A percentile compares a stretch with the other conserved stretches of the same genome.
Conservation (phyloP, 2,113 vertebrate species). For the Oreamnos americanus region DNA sequence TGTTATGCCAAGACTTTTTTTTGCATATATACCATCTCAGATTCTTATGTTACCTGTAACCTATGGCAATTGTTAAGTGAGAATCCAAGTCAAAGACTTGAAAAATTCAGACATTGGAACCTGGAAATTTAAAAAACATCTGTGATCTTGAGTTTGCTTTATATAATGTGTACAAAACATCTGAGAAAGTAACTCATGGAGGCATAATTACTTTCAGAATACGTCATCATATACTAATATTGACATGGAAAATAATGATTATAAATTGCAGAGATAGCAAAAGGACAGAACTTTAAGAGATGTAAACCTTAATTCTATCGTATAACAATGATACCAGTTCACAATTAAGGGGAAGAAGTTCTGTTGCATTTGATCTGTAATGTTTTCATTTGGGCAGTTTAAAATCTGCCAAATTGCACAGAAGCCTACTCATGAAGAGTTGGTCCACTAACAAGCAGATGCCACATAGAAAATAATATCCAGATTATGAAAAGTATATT, state of each 20-base stretch:
- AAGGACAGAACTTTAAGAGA: not conserved
- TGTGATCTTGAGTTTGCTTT: not conserved
- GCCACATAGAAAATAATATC: not conserved
- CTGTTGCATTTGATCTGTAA: not conserved
- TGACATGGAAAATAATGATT: constrained; percentile 43
- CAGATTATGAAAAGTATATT: not conserved
- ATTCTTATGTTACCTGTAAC: not conserved
- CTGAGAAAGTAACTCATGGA: not conserved
- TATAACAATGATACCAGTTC: not conserved
- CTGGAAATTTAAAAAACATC: not conserved
- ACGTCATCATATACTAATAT: constrained; percentile 43
- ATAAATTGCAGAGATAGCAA: constrained; percentile 2
- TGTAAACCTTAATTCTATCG: not conserved
- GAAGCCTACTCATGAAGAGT: not conserved
- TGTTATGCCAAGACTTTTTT: not conserved
- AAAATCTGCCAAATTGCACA: not conserved
- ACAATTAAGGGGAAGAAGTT: not conserved
- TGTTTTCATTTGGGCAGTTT: not conserved
- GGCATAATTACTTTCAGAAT: constrained; percentile 40
- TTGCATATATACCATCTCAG: not conserved
- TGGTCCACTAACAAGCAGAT: not conserved
- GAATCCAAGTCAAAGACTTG: constrained; percentile 34
- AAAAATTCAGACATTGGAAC: constrained; percentile 2
- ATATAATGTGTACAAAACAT: not conserved
- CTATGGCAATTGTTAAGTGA: not conserved